A percentile compares a stretch with the other conserved stretches of the same genome.
These are phyloP conservation scores for Zophobas atratus DNA, from an alignment of 1,140 invertebrate genomes.

Conservation along the genomic window DNA sequence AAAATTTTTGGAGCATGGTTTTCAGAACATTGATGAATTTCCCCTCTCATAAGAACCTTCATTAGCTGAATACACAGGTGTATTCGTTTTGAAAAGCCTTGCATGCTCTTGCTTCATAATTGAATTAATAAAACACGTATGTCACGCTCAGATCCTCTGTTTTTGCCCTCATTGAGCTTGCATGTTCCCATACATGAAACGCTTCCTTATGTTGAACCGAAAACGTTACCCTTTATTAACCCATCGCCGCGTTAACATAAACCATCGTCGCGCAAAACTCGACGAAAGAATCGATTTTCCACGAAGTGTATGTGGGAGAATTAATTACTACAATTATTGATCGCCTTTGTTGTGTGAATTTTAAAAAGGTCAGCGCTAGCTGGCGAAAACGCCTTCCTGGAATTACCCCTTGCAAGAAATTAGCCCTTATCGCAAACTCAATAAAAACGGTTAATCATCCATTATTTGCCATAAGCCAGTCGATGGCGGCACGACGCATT, in stretches of 20 bases:
- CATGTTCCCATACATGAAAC: background rate
- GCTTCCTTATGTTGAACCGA: background rate
- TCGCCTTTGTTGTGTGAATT: conserved; percentile 37
- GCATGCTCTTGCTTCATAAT: too few species aligned
- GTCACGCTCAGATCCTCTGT: too few species aligned
- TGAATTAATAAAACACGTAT: too few species aligned
- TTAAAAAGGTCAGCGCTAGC: conserved; percentile 27
- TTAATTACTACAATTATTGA: conserved; percentile 42
- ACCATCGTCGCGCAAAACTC: conserved; percentile 14
- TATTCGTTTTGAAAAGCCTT: too few species aligned
- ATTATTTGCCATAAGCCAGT: conserved; percentile 2
- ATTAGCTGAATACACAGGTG: too few species aligned
- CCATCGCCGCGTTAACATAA: conserved; percentile 2
- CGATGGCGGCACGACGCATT: conserved; percentile 28
- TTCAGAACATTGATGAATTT: too few species aligned
- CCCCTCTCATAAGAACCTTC: too few species aligned
- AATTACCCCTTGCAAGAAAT: background rate
- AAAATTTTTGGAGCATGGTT: too few species aligned
- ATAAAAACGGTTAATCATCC: conserved; percentile 9
- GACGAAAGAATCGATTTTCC: conserved; percentile 44
- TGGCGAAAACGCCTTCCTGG: conserved; percentile 1
- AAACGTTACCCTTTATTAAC: background rate
- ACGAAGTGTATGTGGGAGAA: background rate
- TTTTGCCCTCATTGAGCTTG: background rate
- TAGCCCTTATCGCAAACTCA: background rate